Evolutionary conservation across 2,113 vertebrate species (phyloP).

Genomic region (Rhabdornis inornatus): DNA sequence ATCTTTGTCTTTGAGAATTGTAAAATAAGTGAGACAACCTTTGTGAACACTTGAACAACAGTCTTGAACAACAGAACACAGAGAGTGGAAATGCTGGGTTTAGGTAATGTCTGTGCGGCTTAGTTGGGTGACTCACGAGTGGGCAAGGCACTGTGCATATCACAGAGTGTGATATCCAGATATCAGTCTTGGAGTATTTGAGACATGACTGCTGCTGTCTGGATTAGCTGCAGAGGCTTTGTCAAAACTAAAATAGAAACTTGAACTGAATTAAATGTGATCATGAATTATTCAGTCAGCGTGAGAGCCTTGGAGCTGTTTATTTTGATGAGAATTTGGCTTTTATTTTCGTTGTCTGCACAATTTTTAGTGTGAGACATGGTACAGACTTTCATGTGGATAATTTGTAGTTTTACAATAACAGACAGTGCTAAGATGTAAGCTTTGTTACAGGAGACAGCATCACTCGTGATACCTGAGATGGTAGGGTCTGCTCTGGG

Average conservation of each 20-base stretch:
- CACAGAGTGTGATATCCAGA: not conserved
- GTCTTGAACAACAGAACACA: not conserved
- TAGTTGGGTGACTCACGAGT: not conserved
- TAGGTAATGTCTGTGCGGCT: accelerated
- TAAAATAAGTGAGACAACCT: not conserved
- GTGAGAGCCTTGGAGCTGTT: not conserved
- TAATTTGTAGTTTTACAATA: not conserved
- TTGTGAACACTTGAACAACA: not conserved
- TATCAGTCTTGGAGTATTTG: not conserved
- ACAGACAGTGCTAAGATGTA: not conserved
- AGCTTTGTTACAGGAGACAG: not conserved
- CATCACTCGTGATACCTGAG: not conserved
- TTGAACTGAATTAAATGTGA: not conserved
- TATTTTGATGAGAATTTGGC: not conserved
- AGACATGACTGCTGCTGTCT: not conserved
- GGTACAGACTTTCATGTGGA: not conserved
- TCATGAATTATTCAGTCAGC: not conserved
- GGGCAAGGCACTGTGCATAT: not conserved
- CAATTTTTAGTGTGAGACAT: not conserved
- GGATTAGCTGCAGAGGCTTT: not conserved
- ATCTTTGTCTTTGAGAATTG: not conserved
- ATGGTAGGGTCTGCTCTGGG: not conserved
- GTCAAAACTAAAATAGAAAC: not conserved
- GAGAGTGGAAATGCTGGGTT: not conserved
- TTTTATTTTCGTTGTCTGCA: not conserved